Base-by-base conservation (phyloP, 2,888 invertebrate species). In the Sipunculus nudus region DNA sequence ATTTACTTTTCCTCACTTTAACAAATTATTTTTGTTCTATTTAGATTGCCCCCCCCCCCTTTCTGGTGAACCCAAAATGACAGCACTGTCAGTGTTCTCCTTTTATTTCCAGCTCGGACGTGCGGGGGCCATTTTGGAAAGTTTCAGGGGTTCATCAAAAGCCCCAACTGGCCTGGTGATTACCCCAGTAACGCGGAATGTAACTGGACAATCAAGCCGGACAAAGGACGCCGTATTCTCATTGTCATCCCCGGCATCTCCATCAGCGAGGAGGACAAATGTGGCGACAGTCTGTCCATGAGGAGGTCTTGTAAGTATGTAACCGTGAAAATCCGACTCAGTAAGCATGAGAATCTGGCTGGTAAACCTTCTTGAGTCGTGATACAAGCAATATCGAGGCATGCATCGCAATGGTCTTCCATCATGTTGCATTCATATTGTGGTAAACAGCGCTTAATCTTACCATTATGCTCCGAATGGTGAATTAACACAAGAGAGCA, bases 91-190 rank as follows among this genome's bases (percentile, higher is more conserved):
- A n/a, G n/a, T n/a, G n/a, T n/a, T n/a, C n/a, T n/a, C n/a, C n/a
- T n/a, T 16, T 19, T 8, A 28, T 50, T 61, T 47, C 3, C 66
- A 82, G 81, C 79, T 62, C 68, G 72, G 13, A 61, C 55, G 25
- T 81, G 81, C 61, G 80, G 81, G 1, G 77, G 74, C 10, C 59
- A 68, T 38, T 68, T 73, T 41, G 77, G 75, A 3, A 61, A 65
- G 25, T 71, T 71, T 39, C 78, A 76, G 46, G 85, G 85, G 0
- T 76, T 78, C 48, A 77, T 85, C 39, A 78, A 83, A 68, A 83
- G 80, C n/a, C 85, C 85, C 5, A 85, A 85, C 71, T 85, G 81
- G 71, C 85, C 85, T 3, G 84, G 84, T 6, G 69, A 79, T 54
- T 85, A 85, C 71, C 85, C 85, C 4, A 76, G 76, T 40, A 78